Conservation (phyloP, 2,113 vertebrate genomes). For the Lathamus discolor region DNA sequence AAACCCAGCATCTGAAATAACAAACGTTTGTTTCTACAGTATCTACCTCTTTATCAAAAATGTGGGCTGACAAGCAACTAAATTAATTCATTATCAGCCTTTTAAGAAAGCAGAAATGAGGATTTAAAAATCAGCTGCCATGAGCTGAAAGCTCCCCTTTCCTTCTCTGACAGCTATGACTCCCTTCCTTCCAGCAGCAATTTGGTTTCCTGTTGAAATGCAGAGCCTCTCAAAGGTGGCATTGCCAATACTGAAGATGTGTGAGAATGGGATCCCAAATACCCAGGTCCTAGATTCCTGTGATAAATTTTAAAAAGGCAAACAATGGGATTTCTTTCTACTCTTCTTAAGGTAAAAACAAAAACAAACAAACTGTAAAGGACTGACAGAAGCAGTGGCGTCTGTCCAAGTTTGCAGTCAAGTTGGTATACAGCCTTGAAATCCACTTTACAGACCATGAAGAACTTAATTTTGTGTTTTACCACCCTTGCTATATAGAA, state of each 20-base stretch:
- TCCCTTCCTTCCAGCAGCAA: not conserved
- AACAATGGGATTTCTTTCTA: not conserved
- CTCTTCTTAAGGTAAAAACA: not conserved
- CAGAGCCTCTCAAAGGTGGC: not conserved
- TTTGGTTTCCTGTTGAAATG: not conserved
- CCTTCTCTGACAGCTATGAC: not conserved
- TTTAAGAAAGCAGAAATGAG: not conserved
- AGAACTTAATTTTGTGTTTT: not conserved
- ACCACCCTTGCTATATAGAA: not conserved
- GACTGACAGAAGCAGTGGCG: not conserved
- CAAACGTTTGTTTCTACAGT: not conserved
- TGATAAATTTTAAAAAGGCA: not conserved
- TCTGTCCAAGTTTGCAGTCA: not conserved
- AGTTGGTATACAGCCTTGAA: not conserved
- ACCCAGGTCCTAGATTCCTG: not conserved
- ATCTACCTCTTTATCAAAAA: not conserved
- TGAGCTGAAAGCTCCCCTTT: not conserved
- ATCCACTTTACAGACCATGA: not conserved
- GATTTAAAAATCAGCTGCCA: not conserved
- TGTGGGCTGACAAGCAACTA: not conserved
- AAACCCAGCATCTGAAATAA: slow-evolving; percentile 20
- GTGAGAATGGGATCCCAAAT: not conserved
- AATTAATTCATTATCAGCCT: not conserved
- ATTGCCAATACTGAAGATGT: not conserved
- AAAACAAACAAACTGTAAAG: not conserved